Percentiles rank a stretch among this genome's conserved stretches.
phyloP scores from a whole-genome alignment of 1,140 invertebrate genomes.

The Xylocopa sonorina region DNA sequence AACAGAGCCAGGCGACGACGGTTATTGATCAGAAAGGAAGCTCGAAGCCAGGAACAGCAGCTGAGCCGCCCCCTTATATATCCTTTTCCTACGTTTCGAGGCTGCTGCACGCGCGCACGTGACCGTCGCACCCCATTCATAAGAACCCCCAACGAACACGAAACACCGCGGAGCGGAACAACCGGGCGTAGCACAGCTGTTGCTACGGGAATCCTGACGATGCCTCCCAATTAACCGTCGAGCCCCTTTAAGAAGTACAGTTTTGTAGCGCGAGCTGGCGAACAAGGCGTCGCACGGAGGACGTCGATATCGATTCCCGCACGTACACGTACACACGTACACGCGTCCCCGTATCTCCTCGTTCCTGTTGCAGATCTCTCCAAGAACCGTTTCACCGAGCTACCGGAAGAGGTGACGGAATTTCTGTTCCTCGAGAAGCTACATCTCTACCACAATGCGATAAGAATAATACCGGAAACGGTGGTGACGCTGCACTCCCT shows the following conservation, averaged over 20 bases:
- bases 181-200: conserved; percentile 60
- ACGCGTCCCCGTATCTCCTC: neutral
- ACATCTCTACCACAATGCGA: conserved; percentile 94
- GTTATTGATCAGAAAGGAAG: conserved; percentile 64
- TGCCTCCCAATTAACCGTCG: conserved; percentile 45
- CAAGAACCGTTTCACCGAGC: conserved; percentile 94
- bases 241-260: conserved; percentile 8
- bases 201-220: conserved; percentile 55
- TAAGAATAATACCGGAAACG: conserved; percentile 92
- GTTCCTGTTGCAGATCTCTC: conserved; percentile 92
- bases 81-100: conserved; percentile 56
- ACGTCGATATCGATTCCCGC: too few relatives aligned
- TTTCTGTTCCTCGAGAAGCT: conserved; percentile 93
- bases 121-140: conserved; percentile 68
- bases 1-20: conserved; percentile 40
- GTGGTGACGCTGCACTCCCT: conserved; percentile 92
- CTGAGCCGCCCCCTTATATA: conserved; percentile 65
- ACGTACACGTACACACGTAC: too few relatives aligned
- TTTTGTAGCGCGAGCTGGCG: too few relatives aligned
- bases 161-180: conserved; percentile 48
- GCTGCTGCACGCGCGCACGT: conserved; percentile 64
- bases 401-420: conserved; percentile 93
- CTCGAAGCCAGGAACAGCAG: conserved; percentile 62
- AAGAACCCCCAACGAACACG: conserved; percentile 58
- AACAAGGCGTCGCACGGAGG: too few relatives aligned